A percentile compares a stretch with the other conserved stretches of the same genome.
phyloP scores from a whole-genome alignment of 2,797 vertebrate genomes.

The Momotus momota region DNA sequence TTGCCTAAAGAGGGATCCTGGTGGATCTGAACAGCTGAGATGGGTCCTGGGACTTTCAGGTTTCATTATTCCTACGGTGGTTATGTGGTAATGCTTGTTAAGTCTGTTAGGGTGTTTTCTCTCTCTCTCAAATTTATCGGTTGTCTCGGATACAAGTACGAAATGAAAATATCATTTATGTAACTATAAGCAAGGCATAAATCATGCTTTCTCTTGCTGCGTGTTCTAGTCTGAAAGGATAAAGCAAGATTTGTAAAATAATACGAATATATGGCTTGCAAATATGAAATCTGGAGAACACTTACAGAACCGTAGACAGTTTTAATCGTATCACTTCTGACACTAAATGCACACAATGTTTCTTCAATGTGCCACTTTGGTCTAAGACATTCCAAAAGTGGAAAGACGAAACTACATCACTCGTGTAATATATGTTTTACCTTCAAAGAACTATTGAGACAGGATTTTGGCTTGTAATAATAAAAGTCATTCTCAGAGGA shows the following conservation, averaged over 20 bases:
- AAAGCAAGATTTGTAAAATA: not conserved
- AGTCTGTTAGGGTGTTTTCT: not conserved
- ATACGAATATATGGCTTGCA: not conserved
- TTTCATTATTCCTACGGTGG: not conserved
- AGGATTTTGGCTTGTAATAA: not conserved
- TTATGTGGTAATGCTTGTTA: not conserved
- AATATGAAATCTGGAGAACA: not conserved
- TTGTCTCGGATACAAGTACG: not conserved
- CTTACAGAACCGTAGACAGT: not conserved
- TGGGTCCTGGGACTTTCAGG: not conserved
- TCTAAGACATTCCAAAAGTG: not conserved
- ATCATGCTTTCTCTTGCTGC: not conserved
- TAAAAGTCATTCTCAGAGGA: not conserved
- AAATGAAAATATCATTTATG: conserved; percentile 7
- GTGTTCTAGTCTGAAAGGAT: not conserved
- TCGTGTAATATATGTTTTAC: not conserved
- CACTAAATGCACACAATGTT: not conserved
- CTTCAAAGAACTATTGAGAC: not conserved
- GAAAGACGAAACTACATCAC: not conserved
- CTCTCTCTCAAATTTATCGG: not conserved
- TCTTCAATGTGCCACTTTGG: not conserved
- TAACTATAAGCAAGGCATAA: conserved; percentile 1
- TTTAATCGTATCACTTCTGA: not conserved
- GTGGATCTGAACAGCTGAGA: not conserved
- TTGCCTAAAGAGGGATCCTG: not conserved